Evolutionary conservation across 53 echinoderm and acorn worm species (phyloP), one percentile per base, ranked within the genome.

Genomic region (Crossaster papposus): DNA sequence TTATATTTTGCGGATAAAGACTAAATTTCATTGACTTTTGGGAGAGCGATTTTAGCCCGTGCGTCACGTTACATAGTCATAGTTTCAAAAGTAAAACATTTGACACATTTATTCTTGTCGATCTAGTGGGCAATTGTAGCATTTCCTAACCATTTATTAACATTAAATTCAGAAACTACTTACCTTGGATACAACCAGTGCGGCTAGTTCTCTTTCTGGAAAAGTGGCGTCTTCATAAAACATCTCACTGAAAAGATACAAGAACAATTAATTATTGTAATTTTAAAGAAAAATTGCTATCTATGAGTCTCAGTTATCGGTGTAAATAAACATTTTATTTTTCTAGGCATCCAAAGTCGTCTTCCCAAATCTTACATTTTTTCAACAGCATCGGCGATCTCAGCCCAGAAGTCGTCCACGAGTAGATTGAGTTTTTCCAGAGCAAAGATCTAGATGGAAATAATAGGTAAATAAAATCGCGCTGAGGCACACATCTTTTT

Each of bases 341-440:
- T 44, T 44, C 44, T 44, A 44, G 44, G 9, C 9, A 44, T 44
- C 0, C 5, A 44, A 44, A 44, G 44, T 23, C 2, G 53, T 20
- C 68, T 20, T 31, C 6, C 70, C 50, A 36, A 29, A 50, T 36
- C 83, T 95, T 82, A 97, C 97, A 97, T 97, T 88, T 97, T 97
- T 73, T 95, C 95, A 0, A 97, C 97, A 32, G 90, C 89, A 83
- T 97, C 97, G 34, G 97, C 95, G 65, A 97, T 95, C 85, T 97
- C 97, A 14, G 97, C 97, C 97, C 97, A 97, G 78, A 97, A 97
- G 81, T 97, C 97, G 90, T 95, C 94, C 30, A 97, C 97, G 37
- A 97, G 91, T 30, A 92, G 92, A 36, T 97, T 94, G 72, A 97
- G 94, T 77, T 94, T 94, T 20, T 97, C 94, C 77, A 97, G 79